phyloP scores from a whole-genome alignment of 2,113 vertebrate genomes.

The Tinamus guttatus region DNA sequence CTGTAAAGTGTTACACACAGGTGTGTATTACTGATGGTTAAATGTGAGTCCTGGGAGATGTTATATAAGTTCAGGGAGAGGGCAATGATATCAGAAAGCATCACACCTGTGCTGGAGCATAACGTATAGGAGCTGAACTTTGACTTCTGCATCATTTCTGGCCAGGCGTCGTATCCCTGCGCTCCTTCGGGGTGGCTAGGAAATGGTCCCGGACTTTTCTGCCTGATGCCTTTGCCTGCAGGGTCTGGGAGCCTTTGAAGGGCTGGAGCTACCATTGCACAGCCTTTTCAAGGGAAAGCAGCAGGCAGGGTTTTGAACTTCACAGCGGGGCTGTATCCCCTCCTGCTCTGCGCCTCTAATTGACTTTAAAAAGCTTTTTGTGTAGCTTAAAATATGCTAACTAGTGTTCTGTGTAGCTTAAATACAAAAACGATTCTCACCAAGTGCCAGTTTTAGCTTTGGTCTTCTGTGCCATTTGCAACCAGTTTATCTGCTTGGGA shows the following conservation, averaged over 20 bases:
- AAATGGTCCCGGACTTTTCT: rapidly evolving
- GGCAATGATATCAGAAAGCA: neutral
- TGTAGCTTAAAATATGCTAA: neutral
- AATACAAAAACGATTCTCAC: neutral
- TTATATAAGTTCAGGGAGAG: neutral
- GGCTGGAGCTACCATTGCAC: neutral
- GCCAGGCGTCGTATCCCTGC: neutral
- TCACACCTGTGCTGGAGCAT: rapidly evolving
- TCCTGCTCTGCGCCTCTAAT: neutral
- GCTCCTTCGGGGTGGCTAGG: neutral
- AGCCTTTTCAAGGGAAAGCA: neutral
- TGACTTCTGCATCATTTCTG: neutral
- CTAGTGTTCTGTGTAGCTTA: neutral
- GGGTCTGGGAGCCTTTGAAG: neutral
- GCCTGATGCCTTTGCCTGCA: rapidly evolving
- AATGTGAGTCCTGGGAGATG: neutral
- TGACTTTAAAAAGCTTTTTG: neutral
- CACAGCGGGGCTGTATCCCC: neutral
- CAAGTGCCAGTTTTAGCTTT: neutral
- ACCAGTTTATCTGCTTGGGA: neutral
- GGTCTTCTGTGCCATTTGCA: neutral
- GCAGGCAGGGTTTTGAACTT: neutral
- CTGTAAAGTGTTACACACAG: rapidly evolving
- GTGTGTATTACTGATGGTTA: rapidly evolving
- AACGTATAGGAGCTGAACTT: neutral